A percentile compares a stretch with the other conserved stretches of the same genome.
Conservation (phyloP, 1,140 invertebrate genomes). For the Oppia nitens region DNA sequence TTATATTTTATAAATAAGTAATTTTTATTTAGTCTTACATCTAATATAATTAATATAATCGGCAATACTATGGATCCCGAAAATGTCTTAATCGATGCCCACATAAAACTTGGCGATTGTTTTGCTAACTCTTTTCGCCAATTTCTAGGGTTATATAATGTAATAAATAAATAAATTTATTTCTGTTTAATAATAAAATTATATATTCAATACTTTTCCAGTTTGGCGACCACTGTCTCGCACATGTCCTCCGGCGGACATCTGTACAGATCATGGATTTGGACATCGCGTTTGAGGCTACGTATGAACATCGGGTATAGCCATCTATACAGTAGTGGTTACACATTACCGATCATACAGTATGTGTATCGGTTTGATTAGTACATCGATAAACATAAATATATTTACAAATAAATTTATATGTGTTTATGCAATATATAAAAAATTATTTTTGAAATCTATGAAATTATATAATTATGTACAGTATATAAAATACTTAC, state of each 20-base stretch:
- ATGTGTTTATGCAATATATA: too few relatives aligned
- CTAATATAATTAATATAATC: constrained; percentile 7
- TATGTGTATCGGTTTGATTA: too few relatives aligned
- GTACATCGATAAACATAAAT: too few relatives aligned
- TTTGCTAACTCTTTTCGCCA: background rate
- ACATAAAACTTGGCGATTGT: background rate
- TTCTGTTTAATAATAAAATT: background rate
- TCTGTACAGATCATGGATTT: constrained; percentile 10
- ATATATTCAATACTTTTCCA: constrained; percentile 6
- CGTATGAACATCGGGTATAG: constrained; percentile 5
- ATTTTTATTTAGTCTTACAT: constrained; percentile 2
- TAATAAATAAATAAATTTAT: background rate
- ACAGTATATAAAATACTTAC: constrained; percentile 2
- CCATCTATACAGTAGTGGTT: constrained; percentile 10
- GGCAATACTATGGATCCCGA: background rate
- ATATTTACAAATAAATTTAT: too few relatives aligned
- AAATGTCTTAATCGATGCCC: background rate
- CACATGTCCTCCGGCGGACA: constrained; percentile 9
- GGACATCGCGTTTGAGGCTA: constrained; percentile 9
- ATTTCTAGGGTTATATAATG: background rate
- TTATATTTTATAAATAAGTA: too few relatives aligned
- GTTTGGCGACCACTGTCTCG: background rate
- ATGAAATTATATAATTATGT: too few relatives aligned
- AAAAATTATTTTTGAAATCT: too few relatives aligned
- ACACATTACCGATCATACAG: too few relatives aligned